Conservation (phyloP, 2,113 vertebrate species). For the Siniperca chuatsi region DNA sequence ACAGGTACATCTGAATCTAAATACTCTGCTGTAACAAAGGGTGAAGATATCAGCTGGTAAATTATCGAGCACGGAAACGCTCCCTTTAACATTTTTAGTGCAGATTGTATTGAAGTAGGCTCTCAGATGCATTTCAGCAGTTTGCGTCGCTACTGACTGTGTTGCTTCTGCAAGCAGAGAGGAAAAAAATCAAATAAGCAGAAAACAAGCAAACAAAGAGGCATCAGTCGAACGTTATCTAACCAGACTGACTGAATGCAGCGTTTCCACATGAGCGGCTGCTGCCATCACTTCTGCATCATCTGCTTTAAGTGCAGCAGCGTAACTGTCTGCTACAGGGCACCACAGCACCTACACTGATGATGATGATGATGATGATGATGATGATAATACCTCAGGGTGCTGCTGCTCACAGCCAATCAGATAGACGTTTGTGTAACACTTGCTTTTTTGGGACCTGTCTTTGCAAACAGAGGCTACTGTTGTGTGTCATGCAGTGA, state of each 20-base stretch:
- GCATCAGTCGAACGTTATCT: slow-evolving; percentile 61
- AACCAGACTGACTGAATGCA: slow-evolving; percentile 62
- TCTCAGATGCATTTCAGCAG: slow-evolving; percentile 12
- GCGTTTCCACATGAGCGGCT: slow-evolving; percentile 69
- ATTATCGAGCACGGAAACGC: no score
- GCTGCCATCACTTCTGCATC: slow-evolving; percentile 67
- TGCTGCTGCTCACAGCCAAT: slow-evolving; percentile 28
- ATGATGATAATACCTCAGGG: slow-evolving; percentile 11
- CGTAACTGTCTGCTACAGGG: slow-evolving; percentile 31
- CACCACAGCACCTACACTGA: slow-evolving; percentile 42
- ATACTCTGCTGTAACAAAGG: background rate
- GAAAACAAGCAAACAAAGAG: slow-evolving; percentile 66
- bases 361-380: slow-evolving; percentile 1
- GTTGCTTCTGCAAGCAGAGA: slow-evolving; percentile 24
- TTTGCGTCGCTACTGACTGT: background rate
- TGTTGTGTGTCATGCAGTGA: slow-evolving; percentile 31
- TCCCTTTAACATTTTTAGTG: background rate
- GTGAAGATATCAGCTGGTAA: background rate
- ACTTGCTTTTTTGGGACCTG: background rate
- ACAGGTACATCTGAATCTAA: no score
- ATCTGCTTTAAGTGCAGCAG: slow-evolving; percentile 43
- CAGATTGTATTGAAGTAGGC: background rate
- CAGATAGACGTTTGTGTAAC: slow-evolving; percentile 3
- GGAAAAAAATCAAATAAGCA: slow-evolving; percentile 48
- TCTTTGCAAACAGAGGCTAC: background rate